phyloP scores from a whole-genome alignment of 2,113 vertebrate genomes.

The Uropsilus gracilis region DNA sequence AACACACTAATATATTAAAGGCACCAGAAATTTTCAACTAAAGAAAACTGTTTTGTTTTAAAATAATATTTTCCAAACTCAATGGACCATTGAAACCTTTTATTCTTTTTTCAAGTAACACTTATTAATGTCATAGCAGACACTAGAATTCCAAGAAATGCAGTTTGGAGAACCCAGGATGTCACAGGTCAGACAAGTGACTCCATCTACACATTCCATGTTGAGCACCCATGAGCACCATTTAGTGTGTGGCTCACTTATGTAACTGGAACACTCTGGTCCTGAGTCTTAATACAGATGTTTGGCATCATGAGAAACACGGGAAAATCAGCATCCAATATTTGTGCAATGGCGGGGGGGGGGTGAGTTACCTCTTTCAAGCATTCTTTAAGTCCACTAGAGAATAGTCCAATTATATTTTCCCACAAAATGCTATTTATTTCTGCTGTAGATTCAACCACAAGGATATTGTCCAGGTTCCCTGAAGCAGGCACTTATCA shows the following conservation, averaged over 20 bases:
- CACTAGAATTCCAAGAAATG: not conserved
- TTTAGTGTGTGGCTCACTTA: fast-evolving
- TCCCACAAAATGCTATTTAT: not conserved
- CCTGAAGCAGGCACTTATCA: not conserved
- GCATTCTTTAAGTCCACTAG: not conserved
- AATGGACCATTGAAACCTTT: not conserved
- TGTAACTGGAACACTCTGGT: not conserved
- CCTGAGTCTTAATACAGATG: not conserved
- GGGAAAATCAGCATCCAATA: not conserved
- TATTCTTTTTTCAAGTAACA: not conserved
- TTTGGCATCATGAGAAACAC: not conserved
- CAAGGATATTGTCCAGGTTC: fast-evolving
- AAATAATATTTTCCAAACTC: not conserved
- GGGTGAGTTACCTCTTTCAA: not conserved
- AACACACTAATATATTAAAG: not conserved
- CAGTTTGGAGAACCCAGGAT: not conserved
- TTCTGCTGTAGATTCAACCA: not conserved
- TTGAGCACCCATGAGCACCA: not conserved
- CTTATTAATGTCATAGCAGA: not conserved
- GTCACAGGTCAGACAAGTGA: not conserved
- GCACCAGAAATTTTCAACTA: not conserved
- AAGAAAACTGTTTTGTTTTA: not conserved
- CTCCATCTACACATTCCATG: not conserved
- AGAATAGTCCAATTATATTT: not conserved
- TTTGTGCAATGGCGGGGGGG: not conserved